These are phyloP conservation scores for Gobionotothen gibberifrons DNA, from an alignment of 2,797 vertebrate species.

Conservation along the genomic window DNA sequence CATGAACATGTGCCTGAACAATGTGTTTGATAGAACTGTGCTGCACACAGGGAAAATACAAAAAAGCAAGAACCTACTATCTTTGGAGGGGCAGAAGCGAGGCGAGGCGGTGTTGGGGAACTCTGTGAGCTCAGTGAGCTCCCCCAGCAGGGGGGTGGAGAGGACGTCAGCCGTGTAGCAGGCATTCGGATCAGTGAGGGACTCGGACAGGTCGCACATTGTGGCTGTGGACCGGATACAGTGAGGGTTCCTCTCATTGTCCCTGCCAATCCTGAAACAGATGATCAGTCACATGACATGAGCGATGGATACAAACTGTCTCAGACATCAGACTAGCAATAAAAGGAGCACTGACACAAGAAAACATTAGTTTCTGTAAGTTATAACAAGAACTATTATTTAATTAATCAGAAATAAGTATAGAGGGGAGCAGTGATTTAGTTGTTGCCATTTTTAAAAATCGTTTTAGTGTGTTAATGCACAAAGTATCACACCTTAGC, in stretches of 20 bases:
- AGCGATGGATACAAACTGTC: not conserved
- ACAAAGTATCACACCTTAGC: too few species aligned
- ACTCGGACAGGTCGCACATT: conserved; percentile 88
- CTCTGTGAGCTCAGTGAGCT: conserved; percentile 66
- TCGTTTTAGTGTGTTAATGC: too few species aligned
- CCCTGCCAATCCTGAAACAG: conserved; percentile 68
- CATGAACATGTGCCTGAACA: not conserved
- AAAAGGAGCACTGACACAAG: not conserved
- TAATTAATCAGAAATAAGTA: too few species aligned
- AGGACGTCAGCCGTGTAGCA: conserved; percentile 86
- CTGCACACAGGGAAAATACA: not conserved
- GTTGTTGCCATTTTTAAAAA: too few species aligned
- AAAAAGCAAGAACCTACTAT: conserved; percentile 86
- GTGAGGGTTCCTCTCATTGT: conserved; percentile 69
- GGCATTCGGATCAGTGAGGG: conserved; percentile 70
- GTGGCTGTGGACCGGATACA: conserved; percentile 81
- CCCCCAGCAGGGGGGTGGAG: conserved; percentile 53
- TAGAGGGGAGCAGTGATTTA: too few species aligned
- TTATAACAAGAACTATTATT: too few species aligned
- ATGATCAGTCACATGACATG: not conserved
- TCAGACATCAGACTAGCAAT: not conserved
- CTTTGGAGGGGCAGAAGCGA: conserved; percentile 87
- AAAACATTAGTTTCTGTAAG: too few species aligned
- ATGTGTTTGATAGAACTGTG: not conserved
- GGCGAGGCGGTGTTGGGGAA: conserved; percentile 74